These are phyloP conservation scores for Mallotus villosus DNA, from an alignment of 2,797 vertebrate genomes.

Conservation along the genomic window DNA sequence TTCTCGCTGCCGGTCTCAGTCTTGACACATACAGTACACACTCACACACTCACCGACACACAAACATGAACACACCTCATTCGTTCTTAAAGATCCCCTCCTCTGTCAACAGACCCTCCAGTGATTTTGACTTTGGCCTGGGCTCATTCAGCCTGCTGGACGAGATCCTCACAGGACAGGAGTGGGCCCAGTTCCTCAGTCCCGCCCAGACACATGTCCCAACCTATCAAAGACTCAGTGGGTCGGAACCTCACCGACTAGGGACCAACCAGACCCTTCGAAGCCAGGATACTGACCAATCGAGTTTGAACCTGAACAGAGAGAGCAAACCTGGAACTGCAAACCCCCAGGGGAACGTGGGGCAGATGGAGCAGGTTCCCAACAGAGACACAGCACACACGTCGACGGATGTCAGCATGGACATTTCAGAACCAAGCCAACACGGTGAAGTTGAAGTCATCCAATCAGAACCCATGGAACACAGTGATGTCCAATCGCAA, in stretches of 20 bases:
- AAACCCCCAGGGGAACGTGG: conserved; percentile 33
- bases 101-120: conserved; percentile 35
- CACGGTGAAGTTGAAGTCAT: neutral
- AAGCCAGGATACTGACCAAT: conserved; percentile 8
- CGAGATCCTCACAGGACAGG: conserved; percentile 70
- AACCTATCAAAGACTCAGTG: conserved; percentile 38
- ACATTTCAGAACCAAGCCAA: conserved; percentile 35
- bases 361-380: neutral
- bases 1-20: neutral
- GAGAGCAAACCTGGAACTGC: conserved; percentile 14
- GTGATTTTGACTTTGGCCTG: conserved; percentile 63
- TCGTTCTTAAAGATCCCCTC: neutral
- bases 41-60: neutral
- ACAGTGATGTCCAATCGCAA: neutral
- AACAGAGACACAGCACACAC: conserved; percentile 21
- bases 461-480: conserved; percentile 43
- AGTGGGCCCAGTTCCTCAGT: conserved; percentile 72
- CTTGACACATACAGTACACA: neutral
- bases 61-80: neutral
- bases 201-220: conserved; percentile 29
- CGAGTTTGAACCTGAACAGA: conserved; percentile 4
- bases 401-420: conserved; percentile 31
- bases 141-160: conserved; percentile 74
- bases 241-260: neutral
- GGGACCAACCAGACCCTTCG: conserved; percentile 13